These are phyloP conservation scores for Microtus montanus DNA, from an alignment of 2,113 vertebrate species.

Conservation along the genomic window DNA sequence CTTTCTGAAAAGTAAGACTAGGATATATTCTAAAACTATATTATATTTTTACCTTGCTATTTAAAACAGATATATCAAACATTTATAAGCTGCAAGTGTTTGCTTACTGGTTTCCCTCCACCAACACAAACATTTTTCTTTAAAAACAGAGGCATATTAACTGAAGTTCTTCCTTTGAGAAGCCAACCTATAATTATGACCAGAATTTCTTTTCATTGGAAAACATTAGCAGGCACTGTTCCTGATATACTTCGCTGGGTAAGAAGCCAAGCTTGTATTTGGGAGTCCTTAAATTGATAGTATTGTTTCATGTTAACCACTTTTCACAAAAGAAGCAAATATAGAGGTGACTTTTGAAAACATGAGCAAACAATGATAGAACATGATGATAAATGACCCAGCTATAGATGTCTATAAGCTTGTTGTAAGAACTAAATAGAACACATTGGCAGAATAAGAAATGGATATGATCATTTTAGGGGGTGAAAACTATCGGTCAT, in stretches of 20 bases:
- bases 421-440: conserved; percentile 6
- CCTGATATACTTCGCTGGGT: background rate
- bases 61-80: conserved; percentile 12
- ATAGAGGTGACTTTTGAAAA: conserved; percentile 16
- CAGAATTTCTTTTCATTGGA: conserved; percentile 13
- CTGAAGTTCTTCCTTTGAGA: background rate
- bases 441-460: background rate
- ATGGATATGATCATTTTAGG: background rate
- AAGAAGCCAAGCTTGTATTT: background rate
- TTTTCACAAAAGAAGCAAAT: background rate
- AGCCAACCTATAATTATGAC: background rate
- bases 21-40: background rate
- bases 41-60: conserved; percentile 42
- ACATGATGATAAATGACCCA: background rate
- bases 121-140: conserved; percentile 5
- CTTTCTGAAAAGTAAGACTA: conserved; percentile 49
- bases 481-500: background rate
- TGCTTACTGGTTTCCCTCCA: conserved; percentile 40
- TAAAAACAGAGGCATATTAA: background rate
- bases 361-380: background rate
- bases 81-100: background rate
- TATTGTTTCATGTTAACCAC: conserved; percentile 26
- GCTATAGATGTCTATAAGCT: background rate
- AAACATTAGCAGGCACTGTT: background rate
- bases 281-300: background rate